Conservation (phyloP, 1,140 invertebrate genomes). For the Caerostris extrusa region DNA sequence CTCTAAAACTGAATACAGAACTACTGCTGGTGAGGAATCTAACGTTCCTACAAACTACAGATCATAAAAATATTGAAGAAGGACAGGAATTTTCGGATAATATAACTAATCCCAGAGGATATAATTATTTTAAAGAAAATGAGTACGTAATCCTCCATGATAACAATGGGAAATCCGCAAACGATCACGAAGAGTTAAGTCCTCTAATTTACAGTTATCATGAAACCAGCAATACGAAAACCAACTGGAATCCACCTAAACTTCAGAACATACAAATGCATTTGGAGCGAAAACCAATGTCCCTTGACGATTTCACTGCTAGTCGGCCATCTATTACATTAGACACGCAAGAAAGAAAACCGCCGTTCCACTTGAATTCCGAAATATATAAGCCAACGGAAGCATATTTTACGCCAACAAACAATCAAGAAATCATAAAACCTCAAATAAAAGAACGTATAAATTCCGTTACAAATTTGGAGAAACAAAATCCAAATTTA, state of each 20-base stretch:
- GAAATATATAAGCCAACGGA: not conserved
- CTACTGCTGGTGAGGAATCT: not conserved
- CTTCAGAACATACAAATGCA: not conserved
- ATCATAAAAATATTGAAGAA: not conserved
- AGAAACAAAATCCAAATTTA: not conserved
- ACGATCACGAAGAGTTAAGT: not conserved
- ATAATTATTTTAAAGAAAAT: slow-evolving; percentile 35
- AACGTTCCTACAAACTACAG: not conserved
- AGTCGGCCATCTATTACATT: not conserved
- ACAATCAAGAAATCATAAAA: not conserved
- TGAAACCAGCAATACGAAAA: not conserved
- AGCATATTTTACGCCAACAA: not conserved
- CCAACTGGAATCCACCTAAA: not conserved
- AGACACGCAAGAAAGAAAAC: not conserved
- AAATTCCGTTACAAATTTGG: not conserved
- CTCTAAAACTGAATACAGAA: not conserved
- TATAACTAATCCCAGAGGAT: slow-evolving; percentile 16
- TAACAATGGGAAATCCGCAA: not conserved
- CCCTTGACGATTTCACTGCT: not conserved
- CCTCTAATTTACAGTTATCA: not conserved
- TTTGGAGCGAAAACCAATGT: not conserved
- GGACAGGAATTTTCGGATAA: not conserved
- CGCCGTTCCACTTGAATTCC: not conserved
- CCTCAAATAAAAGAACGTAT: not conserved
- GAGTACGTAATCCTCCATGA: slow-evolving; percentile 33